Evolutionary conservation across 2,888 invertebrate genomes (phyloP).

Genomic region (Heliconius ismenius): DNA sequence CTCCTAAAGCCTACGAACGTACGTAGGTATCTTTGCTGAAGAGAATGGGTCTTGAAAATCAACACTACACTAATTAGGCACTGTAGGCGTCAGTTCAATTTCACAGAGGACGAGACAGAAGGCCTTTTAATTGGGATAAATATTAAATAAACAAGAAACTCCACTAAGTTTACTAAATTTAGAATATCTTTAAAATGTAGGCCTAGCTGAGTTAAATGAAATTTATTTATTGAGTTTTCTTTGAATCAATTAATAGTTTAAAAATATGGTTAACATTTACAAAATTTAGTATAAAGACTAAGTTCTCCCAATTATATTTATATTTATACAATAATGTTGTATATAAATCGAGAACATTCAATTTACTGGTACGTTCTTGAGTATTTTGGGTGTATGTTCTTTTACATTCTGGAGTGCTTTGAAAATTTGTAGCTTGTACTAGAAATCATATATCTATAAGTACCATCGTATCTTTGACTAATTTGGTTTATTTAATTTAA

Average conservation of each 20-base stretch:
- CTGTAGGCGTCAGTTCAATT: conserved; percentile 47
- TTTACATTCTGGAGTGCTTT: too few relatives aligned
- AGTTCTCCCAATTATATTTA: too few relatives aligned
- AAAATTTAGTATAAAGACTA: too few relatives aligned
- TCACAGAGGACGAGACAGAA: conserved; percentile 44
- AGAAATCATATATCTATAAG: too few relatives aligned
- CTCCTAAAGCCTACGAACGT: not conserved
- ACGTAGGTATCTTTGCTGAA: not conserved
- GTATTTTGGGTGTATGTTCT: too few relatives aligned
- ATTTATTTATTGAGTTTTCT: conserved; percentile 1
- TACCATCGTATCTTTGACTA: too few relatives aligned
- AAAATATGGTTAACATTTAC: too few relatives aligned
- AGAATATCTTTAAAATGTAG: conserved; percentile 24
- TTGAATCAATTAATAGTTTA: not conserved
- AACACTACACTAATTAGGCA: conserved; percentile 50
- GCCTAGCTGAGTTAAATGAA: conserved; percentile 6
- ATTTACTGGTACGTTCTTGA: not conserved
- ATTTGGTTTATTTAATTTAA: too few relatives aligned
- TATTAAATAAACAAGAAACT: conserved; percentile 44
- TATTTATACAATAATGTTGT: not conserved
- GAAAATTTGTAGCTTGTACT: too few relatives aligned
- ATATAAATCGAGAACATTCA: not conserved
- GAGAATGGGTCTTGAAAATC: conserved; percentile 42
- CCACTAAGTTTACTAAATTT: conserved; percentile 23
- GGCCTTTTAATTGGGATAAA: conserved; percentile 49